Percentiles rank a stretch among this genome's conserved stretches.
These are phyloP conservation scores for Tribolium castaneum DNA, from an alignment of 1,140 invertebrate genomes.

Conservation along the genomic window DNA sequence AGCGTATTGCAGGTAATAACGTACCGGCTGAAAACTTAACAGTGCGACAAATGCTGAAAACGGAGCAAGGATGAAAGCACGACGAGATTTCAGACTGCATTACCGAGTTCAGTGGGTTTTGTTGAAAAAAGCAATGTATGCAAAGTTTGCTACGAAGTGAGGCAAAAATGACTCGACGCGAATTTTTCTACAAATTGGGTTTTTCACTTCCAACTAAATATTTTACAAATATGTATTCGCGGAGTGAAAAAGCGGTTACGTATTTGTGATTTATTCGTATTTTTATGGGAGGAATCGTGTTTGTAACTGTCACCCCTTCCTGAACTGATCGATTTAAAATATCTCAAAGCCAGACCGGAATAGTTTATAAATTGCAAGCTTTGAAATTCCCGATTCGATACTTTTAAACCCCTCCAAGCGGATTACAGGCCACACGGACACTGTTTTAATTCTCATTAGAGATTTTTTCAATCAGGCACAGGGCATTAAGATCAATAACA, in stretches of 20 bases:
- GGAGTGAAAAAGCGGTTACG: not conserved
- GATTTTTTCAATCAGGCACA: too few relatives aligned
- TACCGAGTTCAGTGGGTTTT: not conserved
- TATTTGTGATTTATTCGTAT: not conserved
- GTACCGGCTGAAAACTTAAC: not conserved
- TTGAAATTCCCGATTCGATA: not conserved
- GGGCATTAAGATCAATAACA: too few relatives aligned
- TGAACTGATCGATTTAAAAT: not conserved
- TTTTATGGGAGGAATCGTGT: not conserved
- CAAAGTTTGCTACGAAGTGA: not conserved
- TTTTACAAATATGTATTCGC: not conserved
- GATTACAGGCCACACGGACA: not conserved
- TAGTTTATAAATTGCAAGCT: not conserved
- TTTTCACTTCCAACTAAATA: not conserved
- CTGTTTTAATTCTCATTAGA: not conserved
- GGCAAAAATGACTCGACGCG: not conserved
- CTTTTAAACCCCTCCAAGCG: not conserved
- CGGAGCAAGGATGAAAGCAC: not conserved
- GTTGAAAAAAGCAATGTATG: not conserved
- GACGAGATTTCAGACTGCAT: not conserved
- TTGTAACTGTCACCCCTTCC: not conserved
- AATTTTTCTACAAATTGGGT: not conserved
- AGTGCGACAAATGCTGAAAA: not conserved
- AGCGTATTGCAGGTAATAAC: not conserved
- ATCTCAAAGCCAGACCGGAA: not conserved